Evolutionary conservation across 1,140 invertebrate species (phyloP), one percentile per base, ranked within the genome.

Genomic region (Ceratoteleas bidentatus): DNA sequence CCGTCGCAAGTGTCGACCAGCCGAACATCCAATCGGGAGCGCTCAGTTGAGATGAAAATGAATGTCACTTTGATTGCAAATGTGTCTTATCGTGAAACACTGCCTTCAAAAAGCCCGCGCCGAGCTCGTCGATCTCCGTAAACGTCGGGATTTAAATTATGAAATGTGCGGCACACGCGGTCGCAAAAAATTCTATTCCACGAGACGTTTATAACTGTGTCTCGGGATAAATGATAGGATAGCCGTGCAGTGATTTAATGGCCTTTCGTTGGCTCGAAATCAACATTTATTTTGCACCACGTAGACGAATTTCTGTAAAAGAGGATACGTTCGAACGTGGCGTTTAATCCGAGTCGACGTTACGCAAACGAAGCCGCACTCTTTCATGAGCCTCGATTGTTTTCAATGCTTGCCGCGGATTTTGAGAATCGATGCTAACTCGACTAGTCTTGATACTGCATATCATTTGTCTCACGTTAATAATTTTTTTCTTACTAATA

Each of bases 111-210:
- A 79, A 75, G 65, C 65, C 72, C 60, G 81, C 65, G 50, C 70
- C 66, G 61, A 68, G 56, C 81, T 76, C 81, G 80, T 83, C 81
- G 81, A 83, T 83, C 81, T 83, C 68, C 73, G 81, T 83, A 83
- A 83, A 83, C 52, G 81, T 83, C 81, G 65, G 76, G 73, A 83
- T 83, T 79, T 83, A 83, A 83, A 83, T 83, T 83, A 80, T 68
- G 76, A 83, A 83, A 83, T 72, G 72, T 61, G 32, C 75, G 49
- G 58, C 68, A 79, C 64, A 81, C 43, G 57, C 53, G 45, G 8
- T 58, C 38, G 16, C 5, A 77, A 82, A 79, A 80, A 73, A 76
- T 73, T 76, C 72, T 79, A 79, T 83, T 75, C 76, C 76, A 73
- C 81, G 81, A 36, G 34, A 83, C 76, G 76, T 79, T 83, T 83